Percentiles rank a stretch among this genome's conserved stretches.
Evolutionary conservation across 2,113 vertebrate genomes (phyloP).

Genomic region (Pseudopodoces humilis): DNA sequence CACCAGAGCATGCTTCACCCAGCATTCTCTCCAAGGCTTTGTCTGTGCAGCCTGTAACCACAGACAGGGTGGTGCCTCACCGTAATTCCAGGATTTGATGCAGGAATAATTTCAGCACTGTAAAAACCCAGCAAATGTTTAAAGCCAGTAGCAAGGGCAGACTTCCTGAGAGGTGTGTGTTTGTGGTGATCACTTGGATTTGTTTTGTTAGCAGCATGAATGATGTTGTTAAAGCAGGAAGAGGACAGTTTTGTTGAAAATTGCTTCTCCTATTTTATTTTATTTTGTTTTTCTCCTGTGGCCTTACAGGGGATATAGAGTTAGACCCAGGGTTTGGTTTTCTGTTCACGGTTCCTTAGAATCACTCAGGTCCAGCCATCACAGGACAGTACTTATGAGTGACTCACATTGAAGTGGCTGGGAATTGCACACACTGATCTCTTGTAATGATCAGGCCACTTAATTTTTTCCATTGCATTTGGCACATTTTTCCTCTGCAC

Average conservation of each 20-base stretch:
- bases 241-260: not conserved
- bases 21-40: not conserved
- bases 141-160: slow-evolving; percentile 4
- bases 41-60: not conserved
- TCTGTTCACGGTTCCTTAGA: not conserved
- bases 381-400: not conserved
- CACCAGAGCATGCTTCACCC: not conserved
- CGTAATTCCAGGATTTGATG: not conserved
- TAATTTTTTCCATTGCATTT: not conserved
- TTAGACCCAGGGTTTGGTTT: not conserved
- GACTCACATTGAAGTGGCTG: not conserved
- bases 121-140: not conserved
- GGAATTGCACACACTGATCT: not conserved
- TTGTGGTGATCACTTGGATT: not conserved
- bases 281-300: not conserved
- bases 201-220: not conserved
- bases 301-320: not conserved
- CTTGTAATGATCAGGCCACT: not conserved
- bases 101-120: slow-evolving; percentile 30
- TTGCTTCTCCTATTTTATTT: not conserved
- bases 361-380: not conserved
- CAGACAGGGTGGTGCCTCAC: slow-evolving; percentile 16
- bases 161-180: slow-evolving; percentile 10
- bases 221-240: not conserved
- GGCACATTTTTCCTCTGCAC: not conserved